Conservation (phyloP, 1,140 invertebrate species). For the Caenorhabditis tropicalis region DNA sequence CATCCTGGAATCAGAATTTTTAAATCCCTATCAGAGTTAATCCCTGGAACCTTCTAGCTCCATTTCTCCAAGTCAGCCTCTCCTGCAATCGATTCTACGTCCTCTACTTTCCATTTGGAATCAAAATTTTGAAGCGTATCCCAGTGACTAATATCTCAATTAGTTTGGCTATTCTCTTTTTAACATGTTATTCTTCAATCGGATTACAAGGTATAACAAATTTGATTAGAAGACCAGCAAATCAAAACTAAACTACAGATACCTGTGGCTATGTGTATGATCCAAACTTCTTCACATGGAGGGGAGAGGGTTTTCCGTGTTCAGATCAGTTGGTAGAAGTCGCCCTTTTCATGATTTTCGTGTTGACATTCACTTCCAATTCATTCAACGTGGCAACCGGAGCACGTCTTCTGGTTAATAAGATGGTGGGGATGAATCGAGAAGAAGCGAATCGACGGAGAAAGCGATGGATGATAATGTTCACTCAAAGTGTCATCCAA, state of each 20-base stretch:
- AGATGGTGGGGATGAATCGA: neutral
- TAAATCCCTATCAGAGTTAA: no score
- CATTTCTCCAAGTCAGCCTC: neutral
- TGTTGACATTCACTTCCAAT: neutral
- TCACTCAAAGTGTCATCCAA: neutral
- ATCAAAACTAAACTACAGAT: no score
- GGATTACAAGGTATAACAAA: neutral
- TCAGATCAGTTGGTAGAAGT: neutral
- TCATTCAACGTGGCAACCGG: neutral
- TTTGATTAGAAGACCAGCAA: no score
- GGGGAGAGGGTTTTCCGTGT: neutral
- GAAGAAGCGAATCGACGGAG: neutral
- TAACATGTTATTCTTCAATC: neutral
- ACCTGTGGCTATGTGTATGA: neutral
- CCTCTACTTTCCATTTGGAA: conserved; percentile 8
- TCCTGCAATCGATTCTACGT: conserved; percentile 13
- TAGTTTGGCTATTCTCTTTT: neutral
- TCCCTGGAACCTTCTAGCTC: no score
- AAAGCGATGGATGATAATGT: conserved; percentile 31
- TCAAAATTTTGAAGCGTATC: neutral
- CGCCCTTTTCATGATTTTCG: neutral
- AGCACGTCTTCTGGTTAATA: neutral
- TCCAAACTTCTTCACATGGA: neutral
- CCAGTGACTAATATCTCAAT: conserved; percentile 1
- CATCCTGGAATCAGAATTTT: no score